Conservation (phyloP, 1,140 invertebrate genomes). For the Euwallacea similis region DNA sequence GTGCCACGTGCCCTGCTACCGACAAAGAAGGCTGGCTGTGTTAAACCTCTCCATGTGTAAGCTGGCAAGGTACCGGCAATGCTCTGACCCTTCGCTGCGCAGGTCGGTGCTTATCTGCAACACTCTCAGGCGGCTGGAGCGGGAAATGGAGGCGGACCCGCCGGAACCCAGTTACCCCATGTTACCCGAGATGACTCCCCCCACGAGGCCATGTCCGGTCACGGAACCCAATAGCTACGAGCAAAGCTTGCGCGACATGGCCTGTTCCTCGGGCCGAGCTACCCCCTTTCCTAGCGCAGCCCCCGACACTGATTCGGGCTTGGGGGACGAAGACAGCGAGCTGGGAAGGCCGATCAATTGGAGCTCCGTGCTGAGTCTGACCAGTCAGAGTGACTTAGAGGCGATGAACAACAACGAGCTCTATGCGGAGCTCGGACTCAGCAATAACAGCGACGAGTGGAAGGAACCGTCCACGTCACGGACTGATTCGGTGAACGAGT, state of each 20-base stretch:
- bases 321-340: constrained; percentile 79
- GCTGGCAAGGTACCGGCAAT: constrained; percentile 82
- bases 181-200: constrained; percentile 54
- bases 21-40: constrained; percentile 82
- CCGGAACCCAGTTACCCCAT: constrained; percentile 49
- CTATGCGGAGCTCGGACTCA: constrained; percentile 57
- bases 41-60: constrained; percentile 93
- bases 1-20: constrained; percentile 77
- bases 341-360: constrained; percentile 79
- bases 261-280: constrained; percentile 59
- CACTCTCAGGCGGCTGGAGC: constrained; percentile 85
- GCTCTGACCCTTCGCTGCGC: constrained; percentile 85
- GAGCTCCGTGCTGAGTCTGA: constrained; percentile 85
- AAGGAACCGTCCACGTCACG: constrained; percentile 48
- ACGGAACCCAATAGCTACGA: constrained; percentile 57
- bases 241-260: constrained; percentile 56
- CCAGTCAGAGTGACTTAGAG: constrained; percentile 80
- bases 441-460: constrained; percentile 46
- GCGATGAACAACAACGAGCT: constrained; percentile 78
- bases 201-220: constrained; percentile 54
- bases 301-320: constrained; percentile 72
- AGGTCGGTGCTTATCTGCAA: constrained; percentile 94
- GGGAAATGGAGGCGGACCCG: constrained; percentile 74
- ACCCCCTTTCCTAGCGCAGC: constrained; percentile 62
- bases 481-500: constrained; percentile 47